phyloP scores from a whole-genome alignment of 2,113 vertebrate genomes.

The Indicator indicator region DNA sequence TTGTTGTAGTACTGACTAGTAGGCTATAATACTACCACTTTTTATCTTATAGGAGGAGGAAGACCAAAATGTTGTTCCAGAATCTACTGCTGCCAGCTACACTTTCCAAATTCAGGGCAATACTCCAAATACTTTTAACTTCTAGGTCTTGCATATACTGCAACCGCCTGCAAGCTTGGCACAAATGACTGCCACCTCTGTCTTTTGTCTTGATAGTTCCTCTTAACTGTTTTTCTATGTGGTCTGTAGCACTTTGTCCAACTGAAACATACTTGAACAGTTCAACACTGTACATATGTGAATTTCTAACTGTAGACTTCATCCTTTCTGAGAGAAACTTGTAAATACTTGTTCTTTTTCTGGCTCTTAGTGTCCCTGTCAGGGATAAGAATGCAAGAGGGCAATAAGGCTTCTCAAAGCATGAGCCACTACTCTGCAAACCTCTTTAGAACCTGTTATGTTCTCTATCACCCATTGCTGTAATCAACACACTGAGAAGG shows the following conservation, averaged over 20 bases:
- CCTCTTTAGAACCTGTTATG: neutral
- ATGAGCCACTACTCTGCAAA: neutral
- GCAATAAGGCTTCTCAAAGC: neutral
- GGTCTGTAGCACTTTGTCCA: conserved; percentile 79
- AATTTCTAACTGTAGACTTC: conserved; percentile 46
- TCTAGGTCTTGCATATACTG: conserved; percentile 69
- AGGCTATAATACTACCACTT: neutral
- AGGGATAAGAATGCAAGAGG: neutral
- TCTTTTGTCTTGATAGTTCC: conserved; percentile 52
- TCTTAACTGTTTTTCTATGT: conserved; percentile 59
- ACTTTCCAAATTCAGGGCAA: conserved; percentile 80
- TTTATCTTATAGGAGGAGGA: conserved; percentile 81
- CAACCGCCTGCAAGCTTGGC: neutral
- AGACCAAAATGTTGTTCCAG: conserved; percentile 83
- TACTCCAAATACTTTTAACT: conserved; percentile 82
- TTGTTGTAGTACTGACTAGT: neutral
- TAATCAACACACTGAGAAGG: neutral
- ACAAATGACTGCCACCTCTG: conserved; percentile 15
- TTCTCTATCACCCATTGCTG: neutral
- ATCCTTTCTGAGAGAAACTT: conserved; percentile 30
- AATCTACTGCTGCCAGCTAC: conserved; percentile 77
- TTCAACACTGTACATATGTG: conserved; percentile 70
- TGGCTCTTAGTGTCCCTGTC: neutral
- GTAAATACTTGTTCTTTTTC: conserved; percentile 72
- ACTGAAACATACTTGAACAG: conserved; percentile 79